phyloP scores from a whole-genome alignment of 2,888 invertebrate genomes.

The Aphodius granarius region DNA sequence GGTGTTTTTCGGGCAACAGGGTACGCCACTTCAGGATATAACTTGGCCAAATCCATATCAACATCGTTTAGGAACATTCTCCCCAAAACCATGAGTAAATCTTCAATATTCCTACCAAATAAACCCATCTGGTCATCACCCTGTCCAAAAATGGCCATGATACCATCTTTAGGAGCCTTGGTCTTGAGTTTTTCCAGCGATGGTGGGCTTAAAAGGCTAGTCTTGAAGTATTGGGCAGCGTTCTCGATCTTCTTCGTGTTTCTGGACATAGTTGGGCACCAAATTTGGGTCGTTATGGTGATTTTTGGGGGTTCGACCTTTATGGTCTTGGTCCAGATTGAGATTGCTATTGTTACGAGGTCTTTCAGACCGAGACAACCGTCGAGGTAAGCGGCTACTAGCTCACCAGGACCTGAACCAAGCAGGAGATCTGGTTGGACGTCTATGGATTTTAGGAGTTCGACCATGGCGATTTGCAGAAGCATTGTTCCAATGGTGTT shows the following conservation, averaged over 20 bases:
- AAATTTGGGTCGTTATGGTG: not conserved
- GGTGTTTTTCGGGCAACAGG: conserved; percentile 87
- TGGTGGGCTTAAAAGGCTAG: not conserved
- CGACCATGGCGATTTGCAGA: conserved; percentile 55
- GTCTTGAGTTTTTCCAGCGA: not conserved
- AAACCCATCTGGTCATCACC: not conserved
- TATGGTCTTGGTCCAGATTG: not conserved
- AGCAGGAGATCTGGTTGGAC: conserved; percentile 63
- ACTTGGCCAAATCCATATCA: conserved; percentile 70
- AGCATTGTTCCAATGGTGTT: conserved; percentile 46
- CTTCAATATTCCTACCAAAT: not conserved
- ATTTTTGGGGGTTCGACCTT: not conserved
- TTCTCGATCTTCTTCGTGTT: not conserved
- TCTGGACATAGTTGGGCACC: not conserved
- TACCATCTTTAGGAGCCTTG: not conserved
- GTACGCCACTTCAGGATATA: conserved; percentile 75
- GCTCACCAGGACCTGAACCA: conserved; percentile 61
- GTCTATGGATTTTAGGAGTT: conserved; percentile 55
- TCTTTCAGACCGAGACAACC: conserved; percentile 53
- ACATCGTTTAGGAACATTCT: conserved; percentile 73
- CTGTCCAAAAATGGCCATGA: not conserved
- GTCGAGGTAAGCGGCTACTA: conserved; percentile 15
- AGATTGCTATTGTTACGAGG: conserved; percentile 54
- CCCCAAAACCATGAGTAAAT: conserved; percentile 4
- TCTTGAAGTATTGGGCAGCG: not conserved